Conservation (phyloP, 2,888 invertebrate species). For the Cancer borealis region DNA sequence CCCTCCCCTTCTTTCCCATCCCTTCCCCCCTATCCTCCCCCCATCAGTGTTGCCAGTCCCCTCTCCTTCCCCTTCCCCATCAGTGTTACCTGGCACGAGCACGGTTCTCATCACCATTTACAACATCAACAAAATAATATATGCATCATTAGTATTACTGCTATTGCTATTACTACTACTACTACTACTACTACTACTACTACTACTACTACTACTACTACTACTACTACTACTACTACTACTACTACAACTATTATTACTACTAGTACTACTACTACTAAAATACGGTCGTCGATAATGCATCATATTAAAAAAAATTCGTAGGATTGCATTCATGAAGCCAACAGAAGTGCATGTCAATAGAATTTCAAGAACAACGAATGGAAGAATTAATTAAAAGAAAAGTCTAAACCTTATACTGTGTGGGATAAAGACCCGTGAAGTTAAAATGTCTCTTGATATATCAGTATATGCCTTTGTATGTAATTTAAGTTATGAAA, state of each 20-base stretch:
- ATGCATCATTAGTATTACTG: neutral
- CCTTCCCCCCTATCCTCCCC: neutral
- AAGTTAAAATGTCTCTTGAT: neutral
- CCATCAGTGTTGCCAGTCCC: neutral
- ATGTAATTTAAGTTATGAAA: too few species aligned
- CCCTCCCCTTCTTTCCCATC: neutral
- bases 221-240: neutral
- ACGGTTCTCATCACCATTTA: neutral
- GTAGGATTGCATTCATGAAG: too few species aligned
- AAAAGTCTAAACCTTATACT: neutral
- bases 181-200: neutral
- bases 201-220: neutral
- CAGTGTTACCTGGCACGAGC: slow-evolving; percentile 9
- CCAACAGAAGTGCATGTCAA: neutral
- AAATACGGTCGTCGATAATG: too few species aligned
- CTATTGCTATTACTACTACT: neutral
- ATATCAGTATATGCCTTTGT: neutral
- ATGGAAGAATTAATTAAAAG: neutral
- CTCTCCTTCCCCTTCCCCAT: neutral
- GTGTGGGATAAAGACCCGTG: neutral
- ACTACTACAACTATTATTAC: neutral
- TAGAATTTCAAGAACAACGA: neutral
- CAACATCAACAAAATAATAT: neutral
- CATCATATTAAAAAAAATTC: neutral
- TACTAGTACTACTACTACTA: neutral